A percentile compares a stretch with the other conserved stretches of the same genome.
phyloP scores from a whole-genome alignment of 2,113 vertebrate species.

The Phyllopteryx taeniolatus region DNA sequence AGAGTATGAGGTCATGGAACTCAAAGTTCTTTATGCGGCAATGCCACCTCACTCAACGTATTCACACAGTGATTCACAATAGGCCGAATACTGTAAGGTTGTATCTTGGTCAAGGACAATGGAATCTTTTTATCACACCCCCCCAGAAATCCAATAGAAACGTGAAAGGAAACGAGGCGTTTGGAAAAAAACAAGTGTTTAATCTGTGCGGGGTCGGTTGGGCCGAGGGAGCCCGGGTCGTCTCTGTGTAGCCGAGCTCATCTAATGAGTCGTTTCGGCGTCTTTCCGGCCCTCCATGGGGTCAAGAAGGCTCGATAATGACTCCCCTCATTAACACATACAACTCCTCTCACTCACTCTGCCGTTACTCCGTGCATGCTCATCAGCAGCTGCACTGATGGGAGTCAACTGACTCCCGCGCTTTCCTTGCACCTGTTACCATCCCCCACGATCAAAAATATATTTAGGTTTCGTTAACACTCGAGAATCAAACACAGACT shows the following conservation, averaged over 20 bases:
- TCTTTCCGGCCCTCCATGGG: constrained; percentile 27
- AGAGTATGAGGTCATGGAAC: no score
- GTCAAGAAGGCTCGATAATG: constrained; percentile 65
- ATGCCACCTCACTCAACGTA: no score
- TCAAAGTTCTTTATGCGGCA: no score
- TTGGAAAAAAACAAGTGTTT: constrained; percentile 12
- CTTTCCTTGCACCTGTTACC: neutral
- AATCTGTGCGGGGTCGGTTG: constrained; percentile 16
- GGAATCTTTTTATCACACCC: neutral
- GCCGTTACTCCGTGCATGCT: constrained; percentile 22
- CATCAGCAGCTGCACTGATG: constrained; percentile 9
- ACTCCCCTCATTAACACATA: constrained; percentile 66
- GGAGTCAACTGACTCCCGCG: neutral
- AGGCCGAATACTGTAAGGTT: no score
- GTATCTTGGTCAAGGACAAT: neutral
- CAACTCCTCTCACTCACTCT: constrained; percentile 41
- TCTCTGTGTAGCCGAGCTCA: constrained; percentile 31
- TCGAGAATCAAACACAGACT: neutral
- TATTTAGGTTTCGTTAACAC: neutral
- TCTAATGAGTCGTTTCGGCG: constrained; percentile 47
- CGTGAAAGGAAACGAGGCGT: neutral
- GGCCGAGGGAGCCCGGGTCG: neutral
- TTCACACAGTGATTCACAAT: no score
- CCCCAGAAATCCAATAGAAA: neutral
- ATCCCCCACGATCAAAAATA: neutral